Evolutionary conservation across 2,113 vertebrate species (phyloP).

Genomic region (Vanacampus margaritifer): DNA sequence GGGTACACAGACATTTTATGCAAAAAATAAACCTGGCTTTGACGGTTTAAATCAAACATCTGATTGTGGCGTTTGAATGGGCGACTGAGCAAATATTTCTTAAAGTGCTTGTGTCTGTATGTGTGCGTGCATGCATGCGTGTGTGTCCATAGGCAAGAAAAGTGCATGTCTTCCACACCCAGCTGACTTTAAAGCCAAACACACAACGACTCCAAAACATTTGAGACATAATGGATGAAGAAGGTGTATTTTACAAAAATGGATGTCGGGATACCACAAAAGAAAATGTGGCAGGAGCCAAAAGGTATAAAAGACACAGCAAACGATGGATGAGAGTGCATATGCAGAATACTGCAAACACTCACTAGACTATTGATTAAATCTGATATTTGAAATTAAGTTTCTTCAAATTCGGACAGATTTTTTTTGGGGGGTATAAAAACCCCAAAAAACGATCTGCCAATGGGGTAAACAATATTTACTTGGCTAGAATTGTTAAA

Average conservation of each 20-base stretch:
- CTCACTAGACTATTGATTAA: slow-evolving; percentile 20
- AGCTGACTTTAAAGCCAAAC: slow-evolving; percentile 17
- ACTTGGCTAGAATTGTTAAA: too few species aligned
- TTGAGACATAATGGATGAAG: slow-evolving; percentile 26
- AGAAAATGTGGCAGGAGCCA: slow-evolving; percentile 28
- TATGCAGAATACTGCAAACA: slow-evolving; percentile 20
- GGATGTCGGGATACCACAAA: slow-evolving; percentile 24
- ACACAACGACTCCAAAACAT: slow-evolving; percentile 21
- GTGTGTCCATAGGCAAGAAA: slow-evolving; percentile 6
- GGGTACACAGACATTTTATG: slow-evolving; percentile 27
- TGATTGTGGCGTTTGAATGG: slow-evolving; percentile 14
- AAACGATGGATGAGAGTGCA: slow-evolving; percentile 21
- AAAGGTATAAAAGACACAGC: slow-evolving; percentile 24
- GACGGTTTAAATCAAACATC: slow-evolving; percentile 24
- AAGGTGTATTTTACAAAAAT: slow-evolving; percentile 30
- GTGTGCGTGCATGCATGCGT: slow-evolving; percentile 18
- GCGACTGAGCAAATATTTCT: slow-evolving; percentile 6
- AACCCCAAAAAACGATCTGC: too few species aligned
- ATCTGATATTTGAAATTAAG: slow-evolving; percentile 28
- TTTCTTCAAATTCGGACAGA: too few species aligned
- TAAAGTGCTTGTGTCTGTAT: not conserved
- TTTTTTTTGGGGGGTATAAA: too few species aligned
- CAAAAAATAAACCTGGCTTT: slow-evolving; percentile 31
- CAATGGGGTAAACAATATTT: too few species aligned
- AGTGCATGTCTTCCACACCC: slow-evolving; percentile 1